Base-by-base conservation (phyloP, 2,113 vertebrate species). In the Varanus komodoensis region DNA sequence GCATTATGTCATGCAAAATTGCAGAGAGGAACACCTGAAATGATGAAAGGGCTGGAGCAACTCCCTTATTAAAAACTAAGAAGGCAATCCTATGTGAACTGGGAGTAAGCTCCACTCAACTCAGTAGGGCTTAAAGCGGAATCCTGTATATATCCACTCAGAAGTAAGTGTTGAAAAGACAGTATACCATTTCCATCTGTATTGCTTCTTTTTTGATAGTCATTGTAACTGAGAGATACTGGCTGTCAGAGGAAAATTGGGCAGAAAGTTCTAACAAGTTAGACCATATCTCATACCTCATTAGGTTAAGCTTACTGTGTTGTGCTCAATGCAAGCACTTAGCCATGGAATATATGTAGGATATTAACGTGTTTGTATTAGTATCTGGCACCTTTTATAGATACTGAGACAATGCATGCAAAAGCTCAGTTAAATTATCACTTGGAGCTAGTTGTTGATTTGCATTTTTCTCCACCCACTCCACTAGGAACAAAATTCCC, bases 331-430 rank as follows among this genome's bases (percentile, higher is more conserved):
- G 50, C 78, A 54, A 77, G 25, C 3, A 74, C n/a, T 14, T 5
- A 17, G 34, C 12, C 50, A 5, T 81, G 50, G 44, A 32, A 81
- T 25, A 81, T 15, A 50, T 54, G 50, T 81, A 50, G 12, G 68
- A 68, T 84, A 84, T 68, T 48, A 38, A 84, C 68, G 68, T 8
- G 57, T 86, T 86, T 86, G 50, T n/a, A 86, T 75, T 12, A 19
- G 48, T 15, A 38, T 86, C 23, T 87, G 73, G 25, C 7, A 75
- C 27, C 74, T 77, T 86, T 61, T 67, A 5, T n/a, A 32, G 38
- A 23, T 29, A n/a, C 71, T 57, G 32, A 27, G 6, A 54, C 3
- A n/a, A n/a, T 32, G 48, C 83, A 85, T 50, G 19, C 38, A 64
- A 61, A 85, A 71, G 67, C 44, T 50, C 25, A 71, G 44, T 68